phyloP scores from a whole-genome alignment of 2,888 invertebrate species.

The Cataglyphis albicans region DNA sequence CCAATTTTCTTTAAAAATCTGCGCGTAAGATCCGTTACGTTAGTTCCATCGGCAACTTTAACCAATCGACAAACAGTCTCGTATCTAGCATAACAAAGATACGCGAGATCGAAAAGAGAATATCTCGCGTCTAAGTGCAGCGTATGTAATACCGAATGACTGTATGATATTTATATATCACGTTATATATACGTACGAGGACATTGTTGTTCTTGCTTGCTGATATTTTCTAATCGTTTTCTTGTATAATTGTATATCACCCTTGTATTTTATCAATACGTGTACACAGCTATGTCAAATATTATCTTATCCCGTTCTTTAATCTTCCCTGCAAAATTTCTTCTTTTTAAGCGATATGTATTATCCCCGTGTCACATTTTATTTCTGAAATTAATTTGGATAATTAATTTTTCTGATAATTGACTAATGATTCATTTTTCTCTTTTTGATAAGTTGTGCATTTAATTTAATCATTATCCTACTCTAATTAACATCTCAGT shows the following conservation, averaged over 20 bases:
- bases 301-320: slow-evolving; percentile 58
- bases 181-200: slow-evolving; percentile 71
- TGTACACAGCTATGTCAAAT: slow-evolving; percentile 74
- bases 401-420: slow-evolving; percentile 22
- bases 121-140: slow-evolving; percentile 51
- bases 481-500: not conserved
- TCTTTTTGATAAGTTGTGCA: not conserved
- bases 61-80: slow-evolving; percentile 75
- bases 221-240: slow-evolving; percentile 72
- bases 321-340: slow-evolving; percentile 10
- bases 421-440: not conserved
- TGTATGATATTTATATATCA: slow-evolving; percentile 65
- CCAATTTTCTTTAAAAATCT: slow-evolving; percentile 9
- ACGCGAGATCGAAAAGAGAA: slow-evolving; percentile 46
- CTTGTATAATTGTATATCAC: slow-evolving; percentile 73
- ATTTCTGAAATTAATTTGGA: slow-evolving; percentile 16
- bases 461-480: not conserved
- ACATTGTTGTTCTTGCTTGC: slow-evolving; percentile 77
- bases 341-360: not conserved
- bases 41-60: slow-evolving; percentile 71
- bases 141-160: slow-evolving; percentile 61
- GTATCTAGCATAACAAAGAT: slow-evolving; percentile 47
- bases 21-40: slow-evolving; percentile 22
- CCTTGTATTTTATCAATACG: slow-evolving; percentile 70
- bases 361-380: slow-evolving; percentile 8